Conservation (phyloP, 2,113 vertebrate species). For the Datnioides undecimradiatus region DNA sequence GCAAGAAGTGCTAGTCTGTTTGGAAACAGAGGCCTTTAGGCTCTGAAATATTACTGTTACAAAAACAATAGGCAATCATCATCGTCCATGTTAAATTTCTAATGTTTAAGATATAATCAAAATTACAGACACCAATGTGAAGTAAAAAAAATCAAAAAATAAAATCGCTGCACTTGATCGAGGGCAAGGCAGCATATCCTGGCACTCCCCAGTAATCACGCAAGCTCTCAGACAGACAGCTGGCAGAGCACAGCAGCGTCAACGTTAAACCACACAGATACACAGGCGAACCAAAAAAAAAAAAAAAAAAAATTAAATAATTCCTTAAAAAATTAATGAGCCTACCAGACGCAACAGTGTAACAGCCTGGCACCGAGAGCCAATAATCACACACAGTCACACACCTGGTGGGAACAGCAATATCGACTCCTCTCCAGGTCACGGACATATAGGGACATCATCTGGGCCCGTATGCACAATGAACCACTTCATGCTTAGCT, state of each 20-base stretch:
- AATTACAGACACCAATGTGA: neutral
- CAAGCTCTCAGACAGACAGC: constrained; percentile 9
- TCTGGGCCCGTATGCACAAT: neutral
- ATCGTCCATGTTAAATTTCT: too few relatives aligned
- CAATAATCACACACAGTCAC: constrained; percentile 11
- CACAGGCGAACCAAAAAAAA: neutral
- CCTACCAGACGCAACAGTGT: constrained; percentile 3
- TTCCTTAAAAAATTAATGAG: constrained; percentile 3
- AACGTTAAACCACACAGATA: neutral
- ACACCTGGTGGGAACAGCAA: constrained; percentile 18
- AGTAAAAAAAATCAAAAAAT: neutral
- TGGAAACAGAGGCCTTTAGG: neutral
- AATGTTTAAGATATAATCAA: constrained; percentile 4
- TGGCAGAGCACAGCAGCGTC: constrained; percentile 2
- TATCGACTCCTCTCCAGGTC: neutral
- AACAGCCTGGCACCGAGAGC: constrained; percentile 12
- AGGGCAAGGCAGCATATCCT: neutral
- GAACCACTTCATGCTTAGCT: neutral
- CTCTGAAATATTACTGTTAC: neutral
- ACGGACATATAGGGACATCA: neutral
- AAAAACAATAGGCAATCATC: neutral
- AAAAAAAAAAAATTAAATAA: neutral
- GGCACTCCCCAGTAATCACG: neutral
- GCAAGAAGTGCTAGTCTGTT: neutral
- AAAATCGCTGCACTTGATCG: constrained; percentile 16